phyloP scores from a whole-genome alignment of 2,113 vertebrate species.

The Silurus meridionalis region DNA sequence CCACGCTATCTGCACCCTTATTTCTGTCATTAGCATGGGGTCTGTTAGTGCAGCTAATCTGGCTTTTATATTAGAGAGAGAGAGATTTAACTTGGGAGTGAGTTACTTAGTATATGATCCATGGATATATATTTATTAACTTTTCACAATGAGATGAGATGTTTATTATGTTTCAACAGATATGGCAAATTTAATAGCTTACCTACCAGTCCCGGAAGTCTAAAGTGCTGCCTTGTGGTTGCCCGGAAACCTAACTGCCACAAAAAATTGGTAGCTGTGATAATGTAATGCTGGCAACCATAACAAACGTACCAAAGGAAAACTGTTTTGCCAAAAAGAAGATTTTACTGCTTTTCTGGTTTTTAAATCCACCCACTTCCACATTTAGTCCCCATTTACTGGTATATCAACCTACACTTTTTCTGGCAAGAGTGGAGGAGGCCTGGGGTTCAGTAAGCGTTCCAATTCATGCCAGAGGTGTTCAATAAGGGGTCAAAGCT shows the following conservation, averaged over 20 bases:
- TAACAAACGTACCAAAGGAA: background rate
- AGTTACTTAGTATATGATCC: background rate
- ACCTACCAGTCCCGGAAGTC: background rate
- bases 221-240: background rate
- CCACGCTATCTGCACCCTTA: background rate
- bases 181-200: background rate
- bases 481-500: too few relatives aligned
- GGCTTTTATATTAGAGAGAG: background rate
- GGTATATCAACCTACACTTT: too few relatives aligned
- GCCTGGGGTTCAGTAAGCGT: too few relatives aligned
- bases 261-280: background rate
- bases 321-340: background rate
- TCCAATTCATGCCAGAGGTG: too few relatives aligned
- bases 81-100: background rate
- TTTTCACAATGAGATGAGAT: background rate
- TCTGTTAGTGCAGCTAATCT: background rate
- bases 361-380: background rate
- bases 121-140: background rate
- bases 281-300: background rate
- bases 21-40: background rate
- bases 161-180: background rate
- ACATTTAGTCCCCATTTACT: too few relatives aligned
- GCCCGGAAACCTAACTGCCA: background rate
- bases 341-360: background rate
- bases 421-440: too few relatives aligned